Percentiles rank a stretch among this genome's conserved stretches.
Evolutionary conservation across 2,888 invertebrate species (phyloP).

Genomic region (Iselma pallidipennis): DNA sequence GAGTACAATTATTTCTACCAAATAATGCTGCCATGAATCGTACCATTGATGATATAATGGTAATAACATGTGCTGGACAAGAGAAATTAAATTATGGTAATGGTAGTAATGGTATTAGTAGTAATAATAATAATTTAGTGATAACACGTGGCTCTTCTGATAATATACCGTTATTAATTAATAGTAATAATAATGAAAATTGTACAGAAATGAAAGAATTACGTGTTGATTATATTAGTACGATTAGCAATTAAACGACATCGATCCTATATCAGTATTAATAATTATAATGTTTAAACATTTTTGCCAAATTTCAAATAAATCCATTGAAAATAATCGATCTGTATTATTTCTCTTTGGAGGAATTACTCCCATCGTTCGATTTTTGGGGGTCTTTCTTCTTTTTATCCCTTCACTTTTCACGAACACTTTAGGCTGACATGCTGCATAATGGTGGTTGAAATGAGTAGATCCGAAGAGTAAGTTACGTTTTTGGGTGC

Average conservation of each 20-base stretch:
- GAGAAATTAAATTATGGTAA: slow-evolving; percentile 23
- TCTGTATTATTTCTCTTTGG: neutral
- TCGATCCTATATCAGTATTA: slow-evolving; percentile 54
- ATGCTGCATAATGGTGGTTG: too few species aligned
- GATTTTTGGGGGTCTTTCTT: too few species aligned
- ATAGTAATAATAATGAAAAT: slow-evolving; percentile 39
- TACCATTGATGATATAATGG: slow-evolving; percentile 30
- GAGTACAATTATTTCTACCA: slow-evolving; percentile 51
- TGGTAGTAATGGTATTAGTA: too few species aligned
- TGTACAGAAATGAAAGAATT: slow-evolving; percentile 56
- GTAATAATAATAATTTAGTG: slow-evolving; percentile 16
- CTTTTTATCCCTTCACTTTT: too few species aligned
- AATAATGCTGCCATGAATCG: slow-evolving; percentile 32
- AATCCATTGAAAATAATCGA: neutral
- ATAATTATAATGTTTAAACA: neutral
- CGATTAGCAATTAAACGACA: slow-evolving; percentile 56
- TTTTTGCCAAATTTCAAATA: neutral
- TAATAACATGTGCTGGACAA: slow-evolving; percentile 26
- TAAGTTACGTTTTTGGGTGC: too few species aligned
- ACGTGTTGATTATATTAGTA: slow-evolving; percentile 56
- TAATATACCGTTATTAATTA: slow-evolving; percentile 50
- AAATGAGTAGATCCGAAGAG: too few species aligned
- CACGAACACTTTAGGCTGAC: too few species aligned
- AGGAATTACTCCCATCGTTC: too few species aligned
- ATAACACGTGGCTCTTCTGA: slow-evolving; percentile 49